Evolutionary conservation across 2,888 invertebrate species (phyloP).

Genomic region (Rhingia rostrata): DNA sequence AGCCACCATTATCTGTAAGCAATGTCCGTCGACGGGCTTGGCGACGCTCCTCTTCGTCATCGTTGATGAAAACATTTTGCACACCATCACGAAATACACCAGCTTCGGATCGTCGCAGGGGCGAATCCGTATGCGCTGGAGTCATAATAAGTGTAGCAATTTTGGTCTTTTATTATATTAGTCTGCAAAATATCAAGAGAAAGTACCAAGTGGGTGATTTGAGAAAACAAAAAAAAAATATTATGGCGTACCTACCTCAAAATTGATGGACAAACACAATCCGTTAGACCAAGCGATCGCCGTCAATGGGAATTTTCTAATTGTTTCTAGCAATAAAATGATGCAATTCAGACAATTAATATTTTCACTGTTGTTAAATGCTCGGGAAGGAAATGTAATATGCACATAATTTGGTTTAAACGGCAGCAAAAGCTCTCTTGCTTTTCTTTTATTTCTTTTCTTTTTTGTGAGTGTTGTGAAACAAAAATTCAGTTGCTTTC

Average conservation of each 20-base stretch:
- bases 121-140: constrained; percentile 80
- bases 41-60: constrained; percentile 86
- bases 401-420: constrained; percentile 45
- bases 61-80: constrained; percentile 80
- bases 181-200: constrained; percentile 7
- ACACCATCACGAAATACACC: constrained; percentile 77
- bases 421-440: constrained; percentile 59
- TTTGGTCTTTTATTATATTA: constrained; percentile 29
- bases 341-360: constrained; percentile 4
- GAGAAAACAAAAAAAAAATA: neutral
- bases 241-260: neutral
- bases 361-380: constrained; percentile 13
- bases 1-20: constrained; percentile 72
- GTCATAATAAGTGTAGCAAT: constrained; percentile 78
- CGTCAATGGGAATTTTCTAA: neutral
- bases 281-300: constrained; percentile 4
- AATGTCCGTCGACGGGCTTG: constrained; percentile 81
- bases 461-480: constrained; percentile 34
- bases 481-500: constrained; percentile 66
- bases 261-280: neutral
- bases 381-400: neutral
- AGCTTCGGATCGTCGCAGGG: constrained; percentile 80
- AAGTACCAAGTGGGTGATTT: too few species aligned
- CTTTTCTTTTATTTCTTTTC: neutral
- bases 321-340: constrained; percentile 1